Evolutionary conservation across 2,113 vertebrate species (phyloP).

Genomic region (Hypocryptadius cinnamomeus): DNA sequence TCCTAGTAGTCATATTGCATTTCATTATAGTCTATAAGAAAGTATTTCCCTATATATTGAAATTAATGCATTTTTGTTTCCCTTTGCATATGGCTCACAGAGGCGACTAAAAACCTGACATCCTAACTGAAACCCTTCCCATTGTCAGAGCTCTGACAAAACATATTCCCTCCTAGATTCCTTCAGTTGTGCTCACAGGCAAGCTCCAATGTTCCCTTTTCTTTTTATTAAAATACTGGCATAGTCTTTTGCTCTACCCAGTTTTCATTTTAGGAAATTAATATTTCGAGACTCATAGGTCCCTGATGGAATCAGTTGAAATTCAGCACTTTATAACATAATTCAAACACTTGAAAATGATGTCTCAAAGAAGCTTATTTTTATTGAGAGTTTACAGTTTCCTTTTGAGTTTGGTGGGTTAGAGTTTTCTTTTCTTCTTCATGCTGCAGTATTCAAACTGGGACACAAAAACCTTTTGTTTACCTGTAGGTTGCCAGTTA

Average conservation of each 20-base stretch:
- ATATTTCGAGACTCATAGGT: neutral
- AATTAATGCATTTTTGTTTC: fast-evolving
- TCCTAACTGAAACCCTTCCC: neutral
- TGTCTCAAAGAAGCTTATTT: neutral
- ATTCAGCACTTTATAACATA: neutral
- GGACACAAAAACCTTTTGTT: neutral
- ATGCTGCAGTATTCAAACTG: neutral
- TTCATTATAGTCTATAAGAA: neutral
- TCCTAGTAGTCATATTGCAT: neutral
- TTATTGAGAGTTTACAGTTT: neutral
- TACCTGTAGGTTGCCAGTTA: neutral
- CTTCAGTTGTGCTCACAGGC: neutral
- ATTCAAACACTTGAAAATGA: neutral
- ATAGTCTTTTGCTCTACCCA: neutral
- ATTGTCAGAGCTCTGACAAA: neutral
- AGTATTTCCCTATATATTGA: neutral
- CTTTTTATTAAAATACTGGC: neutral
- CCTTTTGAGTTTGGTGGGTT: neutral
- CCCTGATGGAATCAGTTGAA: neutral
- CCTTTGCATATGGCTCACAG: neutral
- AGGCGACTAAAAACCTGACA: fast-evolving
- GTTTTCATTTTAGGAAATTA: neutral
- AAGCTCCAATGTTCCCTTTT: neutral
- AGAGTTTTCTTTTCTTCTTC: neutral
- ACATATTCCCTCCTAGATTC: neutral